phyloP scores from a whole-genome alignment of 2,888 invertebrate species.

The Dasypogon diadema region DNA sequence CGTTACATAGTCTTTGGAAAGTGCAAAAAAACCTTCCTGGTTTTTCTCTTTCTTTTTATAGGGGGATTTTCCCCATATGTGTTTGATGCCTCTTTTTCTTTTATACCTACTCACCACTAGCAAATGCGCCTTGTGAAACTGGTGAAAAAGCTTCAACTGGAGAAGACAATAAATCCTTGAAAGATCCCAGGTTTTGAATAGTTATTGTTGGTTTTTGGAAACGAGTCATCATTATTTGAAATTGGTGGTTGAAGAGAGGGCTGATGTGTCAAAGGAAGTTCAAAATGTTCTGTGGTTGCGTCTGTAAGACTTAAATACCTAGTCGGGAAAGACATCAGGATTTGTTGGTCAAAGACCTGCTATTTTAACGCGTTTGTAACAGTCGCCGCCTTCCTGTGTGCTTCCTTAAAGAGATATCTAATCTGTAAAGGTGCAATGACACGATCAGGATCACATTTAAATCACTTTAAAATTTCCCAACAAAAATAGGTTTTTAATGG shows the following conservation, averaged over 20 bases:
- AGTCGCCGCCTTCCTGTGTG: slow-evolving; percentile 38
- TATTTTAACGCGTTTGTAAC: slow-evolving; percentile 28
- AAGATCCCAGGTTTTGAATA: background rate
- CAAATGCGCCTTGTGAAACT: background rate
- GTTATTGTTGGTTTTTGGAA: slow-evolving; percentile 11
- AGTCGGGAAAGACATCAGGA: slow-evolving; percentile 48
- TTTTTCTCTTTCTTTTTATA: too few species aligned
- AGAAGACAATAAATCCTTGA: slow-evolving; percentile 11
- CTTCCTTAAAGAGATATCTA: slow-evolving; percentile 39
- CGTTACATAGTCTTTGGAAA: too few species aligned
- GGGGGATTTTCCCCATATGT: too few species aligned
- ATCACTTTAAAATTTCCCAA: slow-evolving; percentile 51
- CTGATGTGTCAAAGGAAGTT: slow-evolving; percentile 11
- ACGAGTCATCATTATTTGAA: background rate
- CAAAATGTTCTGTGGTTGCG: slow-evolving; percentile 49
- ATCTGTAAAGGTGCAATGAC: slow-evolving; percentile 46
- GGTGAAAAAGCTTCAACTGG: background rate
- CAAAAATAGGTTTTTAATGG: background rate
- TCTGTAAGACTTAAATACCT: slow-evolving; percentile 33
- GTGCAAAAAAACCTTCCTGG: too few species aligned
- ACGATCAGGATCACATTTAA: slow-evolving; percentile 41
- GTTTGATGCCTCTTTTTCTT: background rate
- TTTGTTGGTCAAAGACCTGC: slow-evolving; percentile 47
- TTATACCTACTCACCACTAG: background rate
- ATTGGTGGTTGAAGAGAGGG: background rate